These are phyloP conservation scores for Pissodes strobi DNA, from an alignment of 1,140 invertebrate genomes.

Conservation along the genomic window DNA sequence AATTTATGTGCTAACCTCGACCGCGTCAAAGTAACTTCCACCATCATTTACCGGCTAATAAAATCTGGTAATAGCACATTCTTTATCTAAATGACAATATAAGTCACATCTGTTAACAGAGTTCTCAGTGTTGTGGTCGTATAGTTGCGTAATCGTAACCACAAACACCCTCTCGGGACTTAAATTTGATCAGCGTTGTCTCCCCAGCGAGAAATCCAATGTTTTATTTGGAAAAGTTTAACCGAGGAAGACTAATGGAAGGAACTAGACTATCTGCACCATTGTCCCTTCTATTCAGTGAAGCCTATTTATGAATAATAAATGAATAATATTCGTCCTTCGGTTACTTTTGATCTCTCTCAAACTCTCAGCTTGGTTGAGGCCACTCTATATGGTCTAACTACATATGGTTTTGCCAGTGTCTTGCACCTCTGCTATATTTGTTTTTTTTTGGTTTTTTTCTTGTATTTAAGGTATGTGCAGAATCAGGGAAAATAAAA, in stretches of 20 bases:
- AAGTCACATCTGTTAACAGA: conserved; percentile 35
- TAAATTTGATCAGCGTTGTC: conserved; percentile 17
- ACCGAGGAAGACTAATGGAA: conserved; percentile 24
- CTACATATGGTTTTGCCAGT: no score
- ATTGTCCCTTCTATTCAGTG: no score
- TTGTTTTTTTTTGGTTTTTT: no score
- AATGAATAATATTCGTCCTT: no score
- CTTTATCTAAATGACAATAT: conserved; percentile 30
- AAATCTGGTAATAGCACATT: conserved; percentile 27
- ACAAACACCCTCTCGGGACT: conserved; percentile 23
- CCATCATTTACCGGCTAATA: conserved; percentile 34
- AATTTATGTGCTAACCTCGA: conserved; percentile 20
- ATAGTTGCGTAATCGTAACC: conserved; percentile 29
- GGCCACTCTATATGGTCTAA: no score
- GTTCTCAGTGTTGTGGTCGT: background rate
- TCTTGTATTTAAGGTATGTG: no score
- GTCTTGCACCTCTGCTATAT: no score
- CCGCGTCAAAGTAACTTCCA: background rate
- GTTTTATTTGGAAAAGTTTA: conserved; percentile 28
- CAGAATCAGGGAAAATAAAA: no score
- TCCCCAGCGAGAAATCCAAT: conserved; percentile 15
- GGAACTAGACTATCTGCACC: background rate
- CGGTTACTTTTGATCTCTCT: no score
- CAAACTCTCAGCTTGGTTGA: no score
- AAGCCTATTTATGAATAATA: no score